Conservation (phyloP, 2,113 vertebrate genomes). For the Hydropotes inermis region DNA sequence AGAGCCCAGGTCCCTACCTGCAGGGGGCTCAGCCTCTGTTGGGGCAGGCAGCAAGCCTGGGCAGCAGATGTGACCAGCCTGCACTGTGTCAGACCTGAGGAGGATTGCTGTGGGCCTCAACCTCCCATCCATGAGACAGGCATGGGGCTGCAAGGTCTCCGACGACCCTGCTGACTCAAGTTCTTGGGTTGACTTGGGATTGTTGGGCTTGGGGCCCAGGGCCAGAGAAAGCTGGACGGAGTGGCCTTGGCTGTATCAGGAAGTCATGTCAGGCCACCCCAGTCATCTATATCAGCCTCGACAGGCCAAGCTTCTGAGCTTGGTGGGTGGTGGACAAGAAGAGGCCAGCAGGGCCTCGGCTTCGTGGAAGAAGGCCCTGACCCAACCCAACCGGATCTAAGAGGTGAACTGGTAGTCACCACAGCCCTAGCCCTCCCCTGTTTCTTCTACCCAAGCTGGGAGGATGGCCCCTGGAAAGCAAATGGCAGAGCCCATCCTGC, state of each 20-base stretch:
- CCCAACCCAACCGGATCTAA: neutral
- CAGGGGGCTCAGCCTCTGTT: neutral
- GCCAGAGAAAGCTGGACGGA: neutral
- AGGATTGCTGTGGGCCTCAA: fast-evolving
- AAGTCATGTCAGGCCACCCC: neutral
- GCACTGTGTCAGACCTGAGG: fast-evolving
- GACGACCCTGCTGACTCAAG: fast-evolving
- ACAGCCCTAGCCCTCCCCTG: neutral
- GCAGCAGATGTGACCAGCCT: neutral
- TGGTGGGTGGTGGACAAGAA: neutral
- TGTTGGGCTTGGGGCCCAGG: neutral
- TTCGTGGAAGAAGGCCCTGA: neutral
- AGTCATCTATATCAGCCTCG: neutral
- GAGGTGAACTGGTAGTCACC: neutral
- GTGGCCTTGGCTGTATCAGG: neutral
- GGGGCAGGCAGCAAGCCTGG: neutral
- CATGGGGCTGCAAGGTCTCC: neutral
- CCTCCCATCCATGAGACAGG: neutral
- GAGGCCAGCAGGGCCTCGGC: neutral
- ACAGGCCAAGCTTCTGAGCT: neutral
- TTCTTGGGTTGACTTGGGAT: neutral
- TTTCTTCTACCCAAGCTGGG: neutral
- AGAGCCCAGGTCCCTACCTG: neutral
- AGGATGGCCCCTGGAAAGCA: neutral
- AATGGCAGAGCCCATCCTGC: too few species aligned